Evolutionary conservation across 2,113 vertebrate genomes (phyloP), one percentile per base, ranked within the genome.

Genomic region (Podarcis cretensis): DNA sequence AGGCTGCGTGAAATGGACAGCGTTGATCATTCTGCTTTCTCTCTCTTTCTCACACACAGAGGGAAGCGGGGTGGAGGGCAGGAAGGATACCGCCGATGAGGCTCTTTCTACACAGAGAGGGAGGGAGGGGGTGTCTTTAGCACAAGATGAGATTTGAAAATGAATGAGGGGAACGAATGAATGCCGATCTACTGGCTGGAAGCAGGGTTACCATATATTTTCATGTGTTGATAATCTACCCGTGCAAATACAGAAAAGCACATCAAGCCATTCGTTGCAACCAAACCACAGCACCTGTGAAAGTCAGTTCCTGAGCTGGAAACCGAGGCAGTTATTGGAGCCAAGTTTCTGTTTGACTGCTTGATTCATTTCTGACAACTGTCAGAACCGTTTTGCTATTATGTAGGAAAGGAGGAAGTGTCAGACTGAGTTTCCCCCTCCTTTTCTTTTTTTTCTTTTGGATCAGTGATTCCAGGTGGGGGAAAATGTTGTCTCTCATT

Each of bases 371-470:
- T 77, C 59, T 68, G 57, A 54, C n/a, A 23, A 30, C n/a, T 43
- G 73, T 25, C 73, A 16, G 43, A 30, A 88, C 73, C 76, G 68
- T 35, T 23, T 75, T 65, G 37, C 35, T 82, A 21, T 40, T 82
- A 9, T 54, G 5, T 76, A 37, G 65, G 14, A 27, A 1, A 79
- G 14, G 32, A 23, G 21, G 4, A 75, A 76, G 30, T 27, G 30
- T 32, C 13, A 21, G 69, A 30, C 57, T 7, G 27, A 69, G 63
- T n/a, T 23, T 0, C 8, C 30, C 30, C 12, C 30, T 14, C 30
- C 30, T n/a, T 48, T 48, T 10, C 48, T 10, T 10, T 10, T 48
- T 2, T 10, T 10, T 18, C 2, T 10, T 59, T 0, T 0, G 23
- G 9, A 4, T 3, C 54, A 4, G 18, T 0, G 54, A 25, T 65